Conservation (phyloP, 1,140 invertebrate species). For the Lepidurus packardi region DNA sequence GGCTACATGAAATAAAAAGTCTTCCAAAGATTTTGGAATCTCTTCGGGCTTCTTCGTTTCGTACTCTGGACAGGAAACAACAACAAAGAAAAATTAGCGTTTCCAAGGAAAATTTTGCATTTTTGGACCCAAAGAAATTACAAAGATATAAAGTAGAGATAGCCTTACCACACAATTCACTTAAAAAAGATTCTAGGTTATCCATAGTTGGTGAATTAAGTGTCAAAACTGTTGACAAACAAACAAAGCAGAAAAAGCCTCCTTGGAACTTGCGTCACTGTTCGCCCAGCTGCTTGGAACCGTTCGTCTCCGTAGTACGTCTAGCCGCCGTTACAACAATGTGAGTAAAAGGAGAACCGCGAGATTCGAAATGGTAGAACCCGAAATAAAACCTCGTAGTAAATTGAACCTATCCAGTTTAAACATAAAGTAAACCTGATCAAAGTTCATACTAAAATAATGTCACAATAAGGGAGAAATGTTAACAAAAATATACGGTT, state of each 20-base stretch:
- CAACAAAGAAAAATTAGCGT: neutral
- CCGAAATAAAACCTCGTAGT: too few relatives aligned
- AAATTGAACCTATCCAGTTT: too few relatives aligned
- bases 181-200: neutral
- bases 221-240: slow-evolving; percentile 17
- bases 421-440: too few relatives aligned
- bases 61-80: slow-evolving; percentile 53
- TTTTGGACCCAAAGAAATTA: neutral
- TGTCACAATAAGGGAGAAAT: too few relatives aligned
- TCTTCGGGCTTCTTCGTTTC: slow-evolving; percentile 71
- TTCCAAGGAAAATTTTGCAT: neutral
- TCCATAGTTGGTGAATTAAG: neutral
- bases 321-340: neutral
- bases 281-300: neutral
- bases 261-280: neutral
- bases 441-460: too few relatives aligned
- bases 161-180: neutral
- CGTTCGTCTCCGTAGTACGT: neutral
- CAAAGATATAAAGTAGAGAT: neutral
- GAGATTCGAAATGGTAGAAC: too few relatives aligned
- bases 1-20: slow-evolving; percentile 83
- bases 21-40: slow-evolving; percentile 82
- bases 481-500: too few relatives aligned
- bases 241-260: neutral
- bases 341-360: neutral